phyloP scores from a whole-genome alignment of 2,888 invertebrate genomes.

The Oxystoma pomonae region DNA sequence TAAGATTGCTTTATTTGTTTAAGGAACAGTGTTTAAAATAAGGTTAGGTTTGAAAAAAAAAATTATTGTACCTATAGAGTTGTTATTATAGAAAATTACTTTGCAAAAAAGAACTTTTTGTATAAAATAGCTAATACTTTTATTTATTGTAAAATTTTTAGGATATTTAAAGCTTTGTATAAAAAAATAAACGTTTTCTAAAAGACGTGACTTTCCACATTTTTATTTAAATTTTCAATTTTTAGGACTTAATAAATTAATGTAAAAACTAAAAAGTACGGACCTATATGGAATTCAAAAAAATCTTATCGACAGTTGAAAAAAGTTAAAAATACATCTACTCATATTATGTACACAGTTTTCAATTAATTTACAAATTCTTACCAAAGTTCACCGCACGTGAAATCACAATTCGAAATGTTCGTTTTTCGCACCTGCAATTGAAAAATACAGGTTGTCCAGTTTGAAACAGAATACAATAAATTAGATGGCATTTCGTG shows the following conservation, averaged over 20 bases:
- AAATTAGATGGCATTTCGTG: too few species aligned
- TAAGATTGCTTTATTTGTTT: too few species aligned
- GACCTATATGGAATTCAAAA: not conserved
- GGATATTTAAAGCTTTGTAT: not conserved
- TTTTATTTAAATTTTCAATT: slow-evolving; percentile 8
- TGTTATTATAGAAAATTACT: too few species aligned
- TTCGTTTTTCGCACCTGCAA: slow-evolving; percentile 42
- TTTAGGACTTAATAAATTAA: not conserved
- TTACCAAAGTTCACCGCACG: slow-evolving; percentile 12
- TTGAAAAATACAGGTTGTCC: too few species aligned
- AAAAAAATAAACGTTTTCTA: not conserved
- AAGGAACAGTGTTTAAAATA: too few species aligned
- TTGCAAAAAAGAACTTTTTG: too few species aligned
- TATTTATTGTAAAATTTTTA: slow-evolving; percentile 6
- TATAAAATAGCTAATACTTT: too few species aligned
- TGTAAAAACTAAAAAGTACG: slow-evolving; percentile 2
- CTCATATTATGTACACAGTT: slow-evolving; percentile 23
- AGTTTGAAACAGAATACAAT: too few species aligned
- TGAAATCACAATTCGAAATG: slow-evolving; percentile 39
- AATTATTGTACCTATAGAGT: too few species aligned
- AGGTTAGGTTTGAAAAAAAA: too few species aligned
- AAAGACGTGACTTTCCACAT: not conserved
- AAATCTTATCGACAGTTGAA: slow-evolving; percentile 19
- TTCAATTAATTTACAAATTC: slow-evolving; percentile 27
- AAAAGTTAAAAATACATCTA: slow-evolving; percentile 3